Evolutionary conservation across 2,888 invertebrate species (phyloP), one percentile per base, ranked within the genome.

Genomic region (Pristionchus entomophagus): DNA sequence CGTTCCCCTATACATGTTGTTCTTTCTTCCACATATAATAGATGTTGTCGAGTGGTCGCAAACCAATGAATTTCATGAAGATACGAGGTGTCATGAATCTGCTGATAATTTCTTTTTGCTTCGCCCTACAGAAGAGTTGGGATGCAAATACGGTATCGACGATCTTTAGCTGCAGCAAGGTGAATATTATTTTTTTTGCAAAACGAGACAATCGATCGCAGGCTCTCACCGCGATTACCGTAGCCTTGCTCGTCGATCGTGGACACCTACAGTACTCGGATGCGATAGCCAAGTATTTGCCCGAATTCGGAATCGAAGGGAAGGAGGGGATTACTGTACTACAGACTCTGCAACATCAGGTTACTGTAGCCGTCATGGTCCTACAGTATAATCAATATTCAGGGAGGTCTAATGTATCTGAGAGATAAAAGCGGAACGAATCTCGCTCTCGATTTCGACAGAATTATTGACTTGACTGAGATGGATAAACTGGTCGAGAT

Each of bases 281-380:
- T 49, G 89, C 87, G n/a, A 91, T 94, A 1, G 84, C 89, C 38
- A 89, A 88, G n/a, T 92, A 93, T 87, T 94, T 94, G 94, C 94
- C 94, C 49, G 93, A 94, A 77, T 94, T 94, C 91, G 93, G 90
- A 6, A 90, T 92, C 86, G 92, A 94, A 87, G 94, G 94, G 19
- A 94, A 94, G 87, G 92, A 92, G 35, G 85, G 89, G 19, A 92
- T 94, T 38, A 94, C 94, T 8, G 88, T 94, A 29, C 91, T 88
- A 8, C 62, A 84, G 2, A 45, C 22, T 5, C 62, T 84, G 10
- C 65, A 62, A 4, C 84, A 84, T 26, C 65, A 84, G 80, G 80
- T 80, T 32, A 26, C 10, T 14, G 14, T 2, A 26, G n/a, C 45
- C 3, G 10, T 32, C n/a, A 59, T 29, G 29, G 3, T 5, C 6